A percentile compares a stretch with the other conserved stretches of the same genome.
These are phyloP conservation scores for Timandra comae DNA, from an alignment of 2,888 invertebrate species.

Conservation along the genomic window DNA sequence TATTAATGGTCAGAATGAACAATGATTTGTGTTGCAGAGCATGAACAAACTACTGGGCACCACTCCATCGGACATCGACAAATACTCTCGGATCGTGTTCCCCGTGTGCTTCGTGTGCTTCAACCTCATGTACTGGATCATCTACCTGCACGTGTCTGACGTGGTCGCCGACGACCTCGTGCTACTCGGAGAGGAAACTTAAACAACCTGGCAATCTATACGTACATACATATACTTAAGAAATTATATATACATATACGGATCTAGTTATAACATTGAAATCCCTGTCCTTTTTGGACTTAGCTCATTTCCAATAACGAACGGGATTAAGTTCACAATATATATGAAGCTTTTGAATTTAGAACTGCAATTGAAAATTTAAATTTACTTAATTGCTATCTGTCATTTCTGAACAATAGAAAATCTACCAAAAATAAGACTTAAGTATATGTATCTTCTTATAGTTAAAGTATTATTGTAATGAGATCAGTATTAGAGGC, in stretches of 20 bases:
- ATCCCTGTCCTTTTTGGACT: constrained; percentile 1
- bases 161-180: constrained; percentile 95
- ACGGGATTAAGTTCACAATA: constrained; percentile 1
- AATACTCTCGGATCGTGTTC: constrained; percentile 98
- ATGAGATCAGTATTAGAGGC: no score
- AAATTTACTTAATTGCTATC: not conserved
- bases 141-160: constrained; percentile 96
- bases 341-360: constrained; percentile 10
- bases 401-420: not conserved
- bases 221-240: not conserved
- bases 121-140: constrained; percentile 99
- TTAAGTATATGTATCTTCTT: no score
- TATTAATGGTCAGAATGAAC: constrained; percentile 31
- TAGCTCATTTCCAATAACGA: not conserved
- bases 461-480: no score
- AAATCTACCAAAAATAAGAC: not conserved
- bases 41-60: constrained; percentile 94
- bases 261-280: not conserved
- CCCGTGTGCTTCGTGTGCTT: constrained; percentile 99
- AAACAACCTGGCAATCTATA: constrained; percentile 12
- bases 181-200: constrained; percentile 79
- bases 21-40: constrained; percentile 70
- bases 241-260: constrained; percentile 1
- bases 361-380: constrained; percentile 6
- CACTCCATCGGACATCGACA: constrained; percentile 98